Evolutionary conservation across 2,888 invertebrate genomes (phyloP).

Genomic region (Stegana nigrithorax): DNA sequence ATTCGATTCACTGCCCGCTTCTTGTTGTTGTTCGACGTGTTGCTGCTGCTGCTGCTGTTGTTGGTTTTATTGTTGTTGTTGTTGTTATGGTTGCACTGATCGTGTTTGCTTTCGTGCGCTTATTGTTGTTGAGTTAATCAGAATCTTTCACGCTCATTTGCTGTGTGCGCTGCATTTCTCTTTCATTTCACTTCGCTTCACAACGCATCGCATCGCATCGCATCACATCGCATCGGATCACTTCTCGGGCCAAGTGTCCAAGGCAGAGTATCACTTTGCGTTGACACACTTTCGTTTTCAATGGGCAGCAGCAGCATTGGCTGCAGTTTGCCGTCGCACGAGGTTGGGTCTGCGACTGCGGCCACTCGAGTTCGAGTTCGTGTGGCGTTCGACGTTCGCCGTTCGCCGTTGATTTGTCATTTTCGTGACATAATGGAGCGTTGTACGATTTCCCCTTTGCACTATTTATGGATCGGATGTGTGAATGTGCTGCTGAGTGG

Average conservation of each 20-base stretch:
- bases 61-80: not conserved
- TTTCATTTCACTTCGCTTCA: constrained; percentile 21
- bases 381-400: too few relatives aligned
- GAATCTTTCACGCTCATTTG: constrained; percentile 36
- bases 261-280: constrained; percentile 1
- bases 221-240: too few relatives aligned
- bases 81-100: not conserved
- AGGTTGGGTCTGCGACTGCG: not conserved
- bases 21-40: not conserved
- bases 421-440: constrained; percentile 52
- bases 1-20: not conserved
- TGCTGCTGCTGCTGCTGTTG: not conserved
- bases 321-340: too few relatives aligned
- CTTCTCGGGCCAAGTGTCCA: constrained; percentile 3
- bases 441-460: too few relatives aligned
- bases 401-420: constrained; percentile 34
- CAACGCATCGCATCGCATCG: too few relatives aligned
- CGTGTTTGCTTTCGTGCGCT: not conserved
- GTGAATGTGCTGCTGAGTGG: not conserved
- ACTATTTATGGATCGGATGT: too few relatives aligned
- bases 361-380: not conserved
- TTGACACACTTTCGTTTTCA: constrained; percentile 58
- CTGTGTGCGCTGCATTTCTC: constrained; percentile 19
- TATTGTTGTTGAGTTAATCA: constrained; percentile 20
- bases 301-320: too few relatives aligned